phyloP scores from a whole-genome alignment of 2,888 invertebrate species.

The Pheosia tremula region DNA sequence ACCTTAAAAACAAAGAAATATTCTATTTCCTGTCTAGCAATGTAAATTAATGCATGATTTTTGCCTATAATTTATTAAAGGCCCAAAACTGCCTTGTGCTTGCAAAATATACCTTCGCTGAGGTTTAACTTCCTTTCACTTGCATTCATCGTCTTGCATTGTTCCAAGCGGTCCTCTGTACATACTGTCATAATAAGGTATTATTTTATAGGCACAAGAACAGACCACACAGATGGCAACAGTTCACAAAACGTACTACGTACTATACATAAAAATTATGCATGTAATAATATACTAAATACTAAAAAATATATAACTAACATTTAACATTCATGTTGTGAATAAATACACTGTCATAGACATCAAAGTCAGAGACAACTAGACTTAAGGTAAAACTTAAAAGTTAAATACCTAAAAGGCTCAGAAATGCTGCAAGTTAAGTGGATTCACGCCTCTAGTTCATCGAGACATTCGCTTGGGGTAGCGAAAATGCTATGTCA shows the following conservation, averaged over 20 bases:
- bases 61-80: conserved; percentile 69
- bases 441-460: conserved; percentile 5
- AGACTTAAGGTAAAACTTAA: conserved; percentile 36
- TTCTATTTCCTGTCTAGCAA: conserved; percentile 71
- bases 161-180: conserved; percentile 74
- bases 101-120: conserved; percentile 69
- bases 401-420: conserved; percentile 38
- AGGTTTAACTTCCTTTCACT: conserved; percentile 63
- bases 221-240: conserved; percentile 45
- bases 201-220: conserved; percentile 72
- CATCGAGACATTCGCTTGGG: too few relatives aligned
- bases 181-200: conserved; percentile 71
- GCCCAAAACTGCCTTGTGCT: conserved; percentile 67
- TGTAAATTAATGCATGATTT: conserved; percentile 76
- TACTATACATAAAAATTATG: conserved; percentile 4
- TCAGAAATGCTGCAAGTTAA: conserved; percentile 23
- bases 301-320: conserved; percentile 6
- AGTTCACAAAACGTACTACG: conserved; percentile 47
- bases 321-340: not conserved
- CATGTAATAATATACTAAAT: conserved; percentile 1
- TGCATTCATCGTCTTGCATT: conserved; percentile 79
- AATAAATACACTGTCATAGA: not conserved
- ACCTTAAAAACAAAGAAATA: conserved; percentile 74
- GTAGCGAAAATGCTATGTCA: too few relatives aligned
- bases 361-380: conserved; percentile 22